Percentiles rank a stretch among this genome's conserved stretches.
Conservation (phyloP, 2,113 vertebrate genomes). For the Phalacrocorax aristotelis region DNA sequence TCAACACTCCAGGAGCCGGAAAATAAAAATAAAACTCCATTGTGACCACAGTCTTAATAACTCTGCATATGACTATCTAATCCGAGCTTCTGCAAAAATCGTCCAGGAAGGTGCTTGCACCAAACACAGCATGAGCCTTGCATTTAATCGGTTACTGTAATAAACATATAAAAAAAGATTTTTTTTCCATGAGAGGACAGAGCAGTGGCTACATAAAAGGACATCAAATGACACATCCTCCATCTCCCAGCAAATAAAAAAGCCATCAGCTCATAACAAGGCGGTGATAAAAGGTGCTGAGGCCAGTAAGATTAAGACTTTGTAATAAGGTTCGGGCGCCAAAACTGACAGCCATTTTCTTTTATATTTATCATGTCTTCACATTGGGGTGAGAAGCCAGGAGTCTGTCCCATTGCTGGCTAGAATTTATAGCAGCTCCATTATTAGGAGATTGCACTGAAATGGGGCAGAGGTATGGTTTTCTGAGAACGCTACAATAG, state of each 20-base stretch:
- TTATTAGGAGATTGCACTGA: slow-evolving; percentile 91
- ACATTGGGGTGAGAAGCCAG: slow-evolving; percentile 88
- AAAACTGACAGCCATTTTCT: slow-evolving; percentile 91
- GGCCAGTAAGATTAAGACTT: slow-evolving; percentile 92
- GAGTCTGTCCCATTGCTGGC: slow-evolving; percentile 86
- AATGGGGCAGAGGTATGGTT: slow-evolving; percentile 88
- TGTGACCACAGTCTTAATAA: slow-evolving; percentile 59
- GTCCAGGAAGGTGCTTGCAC: slow-evolving; percentile 24
- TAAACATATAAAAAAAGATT: slow-evolving; percentile 80
- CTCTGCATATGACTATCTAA: slow-evolving; percentile 40
- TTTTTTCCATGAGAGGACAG: slow-evolving; percentile 77
- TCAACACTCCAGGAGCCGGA: not conserved
- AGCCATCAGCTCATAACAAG: slow-evolving; percentile 90
- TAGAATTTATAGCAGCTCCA: slow-evolving; percentile 93
- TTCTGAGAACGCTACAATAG: slow-evolving; percentile 90
- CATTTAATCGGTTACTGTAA: slow-evolving; percentile 80
- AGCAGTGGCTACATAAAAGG: slow-evolving; percentile 85
- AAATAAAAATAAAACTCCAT: slow-evolving; percentile 66
- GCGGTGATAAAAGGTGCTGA: slow-evolving; percentile 90
- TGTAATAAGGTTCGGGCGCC: slow-evolving; percentile 90
- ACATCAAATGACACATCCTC: slow-evolving; percentile 89
- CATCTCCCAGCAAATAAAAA: slow-evolving; percentile 89
- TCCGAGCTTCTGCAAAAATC: slow-evolving; percentile 25
- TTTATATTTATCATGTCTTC: slow-evolving; percentile 94
- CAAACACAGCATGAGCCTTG: slow-evolving; percentile 54